A percentile compares a stretch with the other conserved stretches of the same genome.
phyloP scores from a whole-genome alignment of 1,140 invertebrate species.

The Anastrepha ludens region DNA sequence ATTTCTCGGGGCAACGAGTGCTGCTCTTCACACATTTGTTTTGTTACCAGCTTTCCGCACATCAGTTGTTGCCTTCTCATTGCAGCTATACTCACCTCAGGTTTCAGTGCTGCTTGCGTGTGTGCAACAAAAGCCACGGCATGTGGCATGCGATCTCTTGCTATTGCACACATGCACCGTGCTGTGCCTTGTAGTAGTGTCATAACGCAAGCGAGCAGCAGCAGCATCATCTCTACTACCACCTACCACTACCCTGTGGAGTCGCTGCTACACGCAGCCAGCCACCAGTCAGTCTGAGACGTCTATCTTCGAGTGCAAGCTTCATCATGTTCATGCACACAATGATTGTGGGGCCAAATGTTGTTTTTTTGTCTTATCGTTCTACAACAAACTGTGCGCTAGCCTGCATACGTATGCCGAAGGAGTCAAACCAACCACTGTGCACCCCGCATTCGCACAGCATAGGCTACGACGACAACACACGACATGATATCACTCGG shows the following conservation, averaged over 20 bases:
- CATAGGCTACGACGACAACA: slow-evolving; percentile 31
- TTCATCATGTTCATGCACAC: neutral
- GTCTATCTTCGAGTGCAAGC: neutral
- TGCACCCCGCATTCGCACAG: slow-evolving; percentile 50
- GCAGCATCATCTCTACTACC: neutral
- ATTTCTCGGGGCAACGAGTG: neutral
- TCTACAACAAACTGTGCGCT: neutral
- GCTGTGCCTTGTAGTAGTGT: neutral
- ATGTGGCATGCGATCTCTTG: slow-evolving; percentile 47
- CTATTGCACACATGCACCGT: slow-evolving; percentile 22
- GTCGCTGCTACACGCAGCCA: slow-evolving; percentile 31
- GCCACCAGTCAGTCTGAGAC: slow-evolving; percentile 18
- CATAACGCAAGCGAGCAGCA: neutral
- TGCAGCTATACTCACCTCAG: neutral
- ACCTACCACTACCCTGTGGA: neutral
- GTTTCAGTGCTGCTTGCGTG: neutral
- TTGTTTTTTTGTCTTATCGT: slow-evolving; percentile 20
- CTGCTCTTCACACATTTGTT: neutral
- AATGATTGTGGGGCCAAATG: neutral
- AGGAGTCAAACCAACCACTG: slow-evolving; percentile 46
- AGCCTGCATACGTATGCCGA: neutral
- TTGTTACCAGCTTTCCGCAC: neutral
- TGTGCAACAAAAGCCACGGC: slow-evolving; percentile 37
- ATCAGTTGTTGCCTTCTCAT: neutral
- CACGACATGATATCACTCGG: slow-evolving; percentile 44